Conservation (phyloP, 2,888 invertebrate species). For the Caenorhabditis panamensis region DNA sequence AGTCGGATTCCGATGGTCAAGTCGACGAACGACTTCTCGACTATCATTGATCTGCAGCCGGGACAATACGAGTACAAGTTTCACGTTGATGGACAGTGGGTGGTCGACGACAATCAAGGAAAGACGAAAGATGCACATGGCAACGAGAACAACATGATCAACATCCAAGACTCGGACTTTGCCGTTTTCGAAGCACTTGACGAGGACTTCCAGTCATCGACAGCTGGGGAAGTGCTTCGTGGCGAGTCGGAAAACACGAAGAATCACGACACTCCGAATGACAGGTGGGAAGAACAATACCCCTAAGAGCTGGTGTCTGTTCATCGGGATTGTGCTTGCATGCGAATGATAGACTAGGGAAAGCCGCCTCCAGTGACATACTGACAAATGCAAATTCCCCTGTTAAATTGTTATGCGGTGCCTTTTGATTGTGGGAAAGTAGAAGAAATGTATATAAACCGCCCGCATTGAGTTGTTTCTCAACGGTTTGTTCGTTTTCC, state of each 20-base stretch:
- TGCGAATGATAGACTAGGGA: too few relatives aligned
- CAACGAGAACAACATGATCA: constrained; percentile 92
- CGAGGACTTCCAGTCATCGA: constrained; percentile 79
- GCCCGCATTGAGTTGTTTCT: too few relatives aligned
- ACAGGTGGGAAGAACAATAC: constrained; percentile 65
- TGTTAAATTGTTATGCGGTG: too few relatives aligned
- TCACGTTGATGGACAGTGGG: constrained; percentile 81
- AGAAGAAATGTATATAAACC: too few relatives aligned
- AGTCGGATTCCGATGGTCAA: constrained; percentile 93
- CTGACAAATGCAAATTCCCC: too few relatives aligned
- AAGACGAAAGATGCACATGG: constrained; percentile 84
- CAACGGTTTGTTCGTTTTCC: not conserved
- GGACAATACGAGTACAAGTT: constrained; percentile 81
- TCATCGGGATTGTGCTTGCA: too few relatives aligned
- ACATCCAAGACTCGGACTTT: constrained; percentile 95
- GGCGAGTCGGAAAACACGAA: constrained; percentile 61
- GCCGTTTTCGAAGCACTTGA: constrained; percentile 86
- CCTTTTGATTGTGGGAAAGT: too few relatives aligned
- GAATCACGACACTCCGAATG: constrained; percentile 78
- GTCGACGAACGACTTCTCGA: constrained; percentile 95
- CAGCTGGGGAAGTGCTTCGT: constrained; percentile 78
- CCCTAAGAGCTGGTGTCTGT: too few relatives aligned
- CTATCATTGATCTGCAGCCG: constrained; percentile 86
- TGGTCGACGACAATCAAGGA: constrained; percentile 76
- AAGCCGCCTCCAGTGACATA: too few relatives aligned